Evolutionary conservation across 1,140 invertebrate genomes (phyloP).

Genomic region (Procambarus virginalis): DNA sequence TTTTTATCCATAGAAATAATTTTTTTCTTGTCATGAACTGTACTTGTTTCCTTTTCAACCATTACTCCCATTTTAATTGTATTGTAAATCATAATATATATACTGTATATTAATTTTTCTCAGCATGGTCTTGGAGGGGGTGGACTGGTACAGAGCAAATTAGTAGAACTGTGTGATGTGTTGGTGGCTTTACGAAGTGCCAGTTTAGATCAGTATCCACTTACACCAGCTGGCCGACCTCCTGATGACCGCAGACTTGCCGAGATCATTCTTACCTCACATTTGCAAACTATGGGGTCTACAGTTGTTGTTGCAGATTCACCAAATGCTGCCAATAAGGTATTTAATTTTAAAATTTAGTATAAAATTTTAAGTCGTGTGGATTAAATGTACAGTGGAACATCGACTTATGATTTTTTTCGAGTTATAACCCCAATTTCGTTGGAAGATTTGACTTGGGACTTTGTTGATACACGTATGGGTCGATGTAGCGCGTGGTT

Average conservation of each 20-base stretch:
- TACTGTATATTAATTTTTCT: background rate
- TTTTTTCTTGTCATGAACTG: too few species aligned
- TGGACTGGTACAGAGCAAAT: slow-evolving; percentile 32
- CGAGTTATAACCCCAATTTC: too few species aligned
- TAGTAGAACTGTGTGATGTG: slow-evolving; percentile 58
- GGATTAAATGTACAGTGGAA: too few species aligned
- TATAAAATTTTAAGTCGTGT: too few species aligned
- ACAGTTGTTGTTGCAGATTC: slow-evolving; percentile 63
- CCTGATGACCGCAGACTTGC: slow-evolving; percentile 65
- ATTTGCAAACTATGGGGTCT: slow-evolving; percentile 57
- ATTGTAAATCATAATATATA: background rate
- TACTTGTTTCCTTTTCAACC: too few species aligned
- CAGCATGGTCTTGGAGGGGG: slow-evolving; percentile 60
- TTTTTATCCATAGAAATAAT: too few species aligned
- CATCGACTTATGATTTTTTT: too few species aligned
- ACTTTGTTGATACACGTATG: too few species aligned
- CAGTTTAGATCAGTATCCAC: slow-evolving; percentile 58
- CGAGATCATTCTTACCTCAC: slow-evolving; percentile 58
- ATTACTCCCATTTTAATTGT: too few species aligned
- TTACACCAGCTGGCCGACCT: slow-evolving; percentile 44
- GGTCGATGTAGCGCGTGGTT: too few species aligned
- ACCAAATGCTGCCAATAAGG: slow-evolving; percentile 64
- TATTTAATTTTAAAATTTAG: background rate
- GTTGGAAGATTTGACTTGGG: too few species aligned
- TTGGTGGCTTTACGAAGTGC: slow-evolving; percentile 54